Conservation (phyloP, 2,888 invertebrate species). For the Epiperipatus broadwayi region DNA sequence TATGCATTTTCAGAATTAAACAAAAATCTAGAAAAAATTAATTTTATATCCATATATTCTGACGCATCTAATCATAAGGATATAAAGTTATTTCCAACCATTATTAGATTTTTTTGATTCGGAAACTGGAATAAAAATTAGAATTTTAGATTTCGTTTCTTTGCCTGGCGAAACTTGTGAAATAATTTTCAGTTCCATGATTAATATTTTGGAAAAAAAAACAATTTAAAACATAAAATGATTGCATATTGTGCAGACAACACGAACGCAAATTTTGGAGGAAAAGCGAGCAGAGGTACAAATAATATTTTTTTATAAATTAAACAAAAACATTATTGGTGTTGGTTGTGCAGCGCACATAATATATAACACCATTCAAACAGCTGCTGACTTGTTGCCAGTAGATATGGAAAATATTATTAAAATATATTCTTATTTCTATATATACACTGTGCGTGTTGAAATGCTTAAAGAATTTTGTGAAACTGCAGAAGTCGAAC, state of each 20-base stretch:
- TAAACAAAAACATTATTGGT: conserved; percentile 18
- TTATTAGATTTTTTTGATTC: conserved; percentile 11
- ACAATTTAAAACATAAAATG: conserved; percentile 13
- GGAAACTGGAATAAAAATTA: conserved; percentile 11
- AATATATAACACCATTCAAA: conserved; percentile 22
- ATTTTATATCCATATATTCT: conserved; percentile 13
- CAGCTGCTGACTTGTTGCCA: conserved; percentile 22
- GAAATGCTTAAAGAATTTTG: conserved; percentile 23
- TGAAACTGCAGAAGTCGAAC: conserved; percentile 20
- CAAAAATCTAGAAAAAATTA: too few relatives aligned
- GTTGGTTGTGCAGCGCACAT: conserved; percentile 25
- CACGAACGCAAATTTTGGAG: conserved; percentile 20
- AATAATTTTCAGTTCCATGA: conserved; percentile 14
- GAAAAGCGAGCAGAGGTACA: conserved; percentile 17
- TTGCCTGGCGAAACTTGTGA: conserved; percentile 12
- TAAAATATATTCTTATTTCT: conserved; percentile 25
- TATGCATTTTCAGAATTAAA: too few relatives aligned
- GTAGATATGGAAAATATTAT: conserved; percentile 22
- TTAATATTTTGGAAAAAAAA: conserved; percentile 11
- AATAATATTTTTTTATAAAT: conserved; percentile 20
- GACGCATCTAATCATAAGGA: conserved; percentile 13
- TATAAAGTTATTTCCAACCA: conserved; percentile 11
- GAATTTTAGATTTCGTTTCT: conserved; percentile 11
- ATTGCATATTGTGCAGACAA: conserved; percentile 13
- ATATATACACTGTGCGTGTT: conserved; percentile 24